Percentiles rank a stretch among this genome's conserved stretches.
Conservation (phyloP, 2,888 invertebrate genomes). For the Ennomos fuscantarius region DNA sequence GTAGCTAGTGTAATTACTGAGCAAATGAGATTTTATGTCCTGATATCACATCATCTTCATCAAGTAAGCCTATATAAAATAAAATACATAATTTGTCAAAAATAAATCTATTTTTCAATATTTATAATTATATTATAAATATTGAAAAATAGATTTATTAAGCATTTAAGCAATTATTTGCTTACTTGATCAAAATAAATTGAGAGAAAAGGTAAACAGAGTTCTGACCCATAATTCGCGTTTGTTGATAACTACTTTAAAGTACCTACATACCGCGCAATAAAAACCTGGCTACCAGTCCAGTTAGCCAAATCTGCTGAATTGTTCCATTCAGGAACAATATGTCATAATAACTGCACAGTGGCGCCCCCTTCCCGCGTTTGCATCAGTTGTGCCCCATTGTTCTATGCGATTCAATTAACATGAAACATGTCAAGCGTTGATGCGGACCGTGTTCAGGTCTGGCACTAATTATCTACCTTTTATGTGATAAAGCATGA, state of each 20-base stretch:
- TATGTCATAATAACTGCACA: constrained; percentile 74
- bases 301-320: constrained; percentile 58
- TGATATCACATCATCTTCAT: too few relatives aligned
- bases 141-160: too few relatives aligned
- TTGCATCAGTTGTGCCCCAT: constrained; percentile 63
- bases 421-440: constrained; percentile 77
- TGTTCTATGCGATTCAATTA: constrained; percentile 78
- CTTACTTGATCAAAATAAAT: too few relatives aligned
- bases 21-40: constrained; percentile 14
- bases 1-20: too few relatives aligned
- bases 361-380: constrained; percentile 50
- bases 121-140: too few relatives aligned
- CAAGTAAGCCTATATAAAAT: too few relatives aligned
- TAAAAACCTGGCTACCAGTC: constrained; percentile 11
- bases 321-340: constrained; percentile 72
- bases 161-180: too few relatives aligned
- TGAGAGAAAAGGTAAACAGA: too few relatives aligned
- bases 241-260: too few relatives aligned
- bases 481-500: constrained; percentile 53
- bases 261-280: background rate
- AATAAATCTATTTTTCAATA: too few relatives aligned
- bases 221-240: too few relatives aligned
- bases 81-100: too few relatives aligned
- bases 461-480: constrained; percentile 71
- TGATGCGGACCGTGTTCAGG: constrained; percentile 67